phyloP scores from a whole-genome alignment of 1,140 invertebrate genomes.

The Episyrphus balteatus region DNA sequence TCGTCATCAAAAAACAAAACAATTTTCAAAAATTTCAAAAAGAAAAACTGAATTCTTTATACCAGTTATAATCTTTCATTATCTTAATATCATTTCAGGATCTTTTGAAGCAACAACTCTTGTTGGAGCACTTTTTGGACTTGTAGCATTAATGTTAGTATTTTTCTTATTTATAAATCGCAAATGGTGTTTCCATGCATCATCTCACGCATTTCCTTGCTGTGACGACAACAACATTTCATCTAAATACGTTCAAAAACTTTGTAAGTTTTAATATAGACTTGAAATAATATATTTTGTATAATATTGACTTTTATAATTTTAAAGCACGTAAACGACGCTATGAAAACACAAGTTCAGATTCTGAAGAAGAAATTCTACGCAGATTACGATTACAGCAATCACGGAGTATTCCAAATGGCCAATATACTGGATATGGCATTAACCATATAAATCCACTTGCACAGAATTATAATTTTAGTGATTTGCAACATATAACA shows the following conservation, averaged over 20 bases:
- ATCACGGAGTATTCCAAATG: slow-evolving; percentile 18
- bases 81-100: slow-evolving; percentile 49
- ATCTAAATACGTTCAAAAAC: slow-evolving; percentile 38
- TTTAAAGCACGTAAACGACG: slow-evolving; percentile 33
- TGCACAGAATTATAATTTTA: slow-evolving; percentile 25
- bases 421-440: slow-evolving; percentile 25
- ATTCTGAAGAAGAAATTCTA: slow-evolving; percentile 65
- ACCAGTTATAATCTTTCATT: no score
- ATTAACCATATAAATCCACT: slow-evolving; percentile 23
- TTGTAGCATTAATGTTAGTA: slow-evolving; percentile 62
- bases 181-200: slow-evolving; percentile 58
- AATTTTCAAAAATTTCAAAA: no score
- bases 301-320: no score
- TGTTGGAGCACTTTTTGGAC: slow-evolving; percentile 62
- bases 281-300: no score
- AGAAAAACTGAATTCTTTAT: no score
- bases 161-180: slow-evolving; percentile 71
- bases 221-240: slow-evolving; percentile 45
- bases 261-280: slow-evolving; percentile 31
- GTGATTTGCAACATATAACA: slow-evolving; percentile 28
- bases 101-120: slow-evolving; percentile 68
- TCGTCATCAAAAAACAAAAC: no score
- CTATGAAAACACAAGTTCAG: slow-evolving; percentile 52
- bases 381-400: slow-evolving; percentile 44
- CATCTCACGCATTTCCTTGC: slow-evolving; percentile 44